phyloP scores from a whole-genome alignment of 2,888 invertebrate genomes.

The Linyphia triangularis region DNA sequence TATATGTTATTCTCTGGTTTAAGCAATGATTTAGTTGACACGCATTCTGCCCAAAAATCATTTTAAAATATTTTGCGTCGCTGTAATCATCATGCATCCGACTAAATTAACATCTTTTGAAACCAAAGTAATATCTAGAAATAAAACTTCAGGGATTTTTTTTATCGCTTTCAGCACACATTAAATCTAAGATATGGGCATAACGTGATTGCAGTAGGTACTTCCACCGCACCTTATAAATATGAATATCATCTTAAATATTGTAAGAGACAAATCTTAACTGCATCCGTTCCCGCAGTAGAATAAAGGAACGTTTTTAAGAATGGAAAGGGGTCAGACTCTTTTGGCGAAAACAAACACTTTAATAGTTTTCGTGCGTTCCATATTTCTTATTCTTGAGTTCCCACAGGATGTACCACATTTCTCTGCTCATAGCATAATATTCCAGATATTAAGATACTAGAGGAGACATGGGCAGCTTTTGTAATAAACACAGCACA shows the following conservation, averaged over 20 bases:
- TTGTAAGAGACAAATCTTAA: not conserved
- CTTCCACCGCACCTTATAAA: constrained; percentile 11
- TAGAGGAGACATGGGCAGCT: no score
- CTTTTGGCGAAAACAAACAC: constrained; percentile 31
- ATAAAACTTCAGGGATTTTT: no score
- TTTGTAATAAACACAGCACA: no score
- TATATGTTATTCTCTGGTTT: no score
- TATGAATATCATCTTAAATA: constrained; percentile 26
- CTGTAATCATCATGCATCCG: not conserved
- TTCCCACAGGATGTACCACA: not conserved
- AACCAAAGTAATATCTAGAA: no score
- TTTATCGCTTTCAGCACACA: no score
- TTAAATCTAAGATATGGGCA: no score
- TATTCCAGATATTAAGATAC: no score
- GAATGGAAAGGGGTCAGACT: constrained; percentile 23
- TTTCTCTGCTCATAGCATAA: no score
- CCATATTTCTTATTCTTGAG: not conserved
- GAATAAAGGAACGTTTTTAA: constrained; percentile 12
- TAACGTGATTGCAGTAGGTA: constrained; percentile 1
- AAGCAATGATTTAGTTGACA: no score
- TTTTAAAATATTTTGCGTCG: no score
- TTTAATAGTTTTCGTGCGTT: constrained; percentile 35
- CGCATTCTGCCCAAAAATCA: no score
- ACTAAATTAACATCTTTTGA: not conserved
- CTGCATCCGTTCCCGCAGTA: constrained; percentile 1